Conservation (phyloP, 2,888 invertebrate species). For the Magallana nippona region DNA sequence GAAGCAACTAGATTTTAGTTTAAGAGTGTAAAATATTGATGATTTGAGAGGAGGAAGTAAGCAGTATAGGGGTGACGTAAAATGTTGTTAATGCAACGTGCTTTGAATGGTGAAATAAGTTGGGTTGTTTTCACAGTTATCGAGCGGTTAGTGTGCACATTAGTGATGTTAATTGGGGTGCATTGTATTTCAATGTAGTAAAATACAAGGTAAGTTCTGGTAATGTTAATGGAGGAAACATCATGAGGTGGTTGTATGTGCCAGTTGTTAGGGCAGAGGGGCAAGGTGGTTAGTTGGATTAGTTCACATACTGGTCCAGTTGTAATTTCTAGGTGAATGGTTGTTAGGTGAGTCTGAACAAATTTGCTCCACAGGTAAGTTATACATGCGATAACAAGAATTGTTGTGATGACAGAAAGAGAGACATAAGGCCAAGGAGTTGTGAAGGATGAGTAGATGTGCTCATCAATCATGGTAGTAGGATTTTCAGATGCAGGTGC, state of each 20-base stretch:
- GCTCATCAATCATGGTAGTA: neutral
- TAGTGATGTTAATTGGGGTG: neutral
- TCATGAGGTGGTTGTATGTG: slow-evolving; percentile 19
- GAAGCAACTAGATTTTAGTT: neutral
- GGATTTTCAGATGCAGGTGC: no score
- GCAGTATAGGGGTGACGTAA: slow-evolving; percentile 21
- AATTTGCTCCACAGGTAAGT: neutral
- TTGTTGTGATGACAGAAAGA: neutral
- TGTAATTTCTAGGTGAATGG: slow-evolving; percentile 27
- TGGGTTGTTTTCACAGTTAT: neutral
- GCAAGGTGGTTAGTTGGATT: neutral
- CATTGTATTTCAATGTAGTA: slow-evolving; percentile 6
- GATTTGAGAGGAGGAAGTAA: slow-evolving; percentile 27
- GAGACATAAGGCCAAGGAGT: slow-evolving; percentile 35
- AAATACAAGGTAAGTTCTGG: neutral
- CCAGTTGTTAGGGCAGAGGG: slow-evolving; percentile 32
- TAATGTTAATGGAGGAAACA: neutral
- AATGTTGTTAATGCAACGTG: neutral
- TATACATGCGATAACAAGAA: neutral
- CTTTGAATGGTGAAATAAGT: neutral
- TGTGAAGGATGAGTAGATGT: neutral
- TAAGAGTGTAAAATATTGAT: slow-evolving; percentile 1
- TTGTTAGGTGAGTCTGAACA: neutral
- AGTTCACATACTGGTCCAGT: slow-evolving; percentile 30
- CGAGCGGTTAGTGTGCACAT: slow-evolving; percentile 11